Conservation (phyloP, 2,797 vertebrate species). For the Champsocephalus gunnari region DNA sequence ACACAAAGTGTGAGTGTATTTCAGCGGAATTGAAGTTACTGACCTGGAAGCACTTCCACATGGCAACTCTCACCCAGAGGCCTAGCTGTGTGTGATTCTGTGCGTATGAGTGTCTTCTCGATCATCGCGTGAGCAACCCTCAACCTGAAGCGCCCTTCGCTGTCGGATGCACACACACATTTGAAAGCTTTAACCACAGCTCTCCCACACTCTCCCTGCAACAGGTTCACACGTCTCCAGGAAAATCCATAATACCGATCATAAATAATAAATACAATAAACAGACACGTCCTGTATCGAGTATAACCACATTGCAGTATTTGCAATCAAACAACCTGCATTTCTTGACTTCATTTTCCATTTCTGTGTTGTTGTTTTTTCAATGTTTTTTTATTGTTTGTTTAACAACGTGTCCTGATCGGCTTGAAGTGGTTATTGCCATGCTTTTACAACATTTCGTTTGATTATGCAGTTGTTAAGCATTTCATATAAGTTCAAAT, state of each 20-base stretch:
- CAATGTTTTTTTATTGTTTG: not conserved
- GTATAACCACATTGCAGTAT: no score
- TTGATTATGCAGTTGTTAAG: slow-evolving; percentile 32
- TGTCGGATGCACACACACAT: not conserved
- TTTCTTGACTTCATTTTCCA: not conserved
- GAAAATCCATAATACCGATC: slow-evolving; percentile 11
- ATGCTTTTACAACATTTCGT: slow-evolving; percentile 9
- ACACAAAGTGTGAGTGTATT: slow-evolving; percentile 19
- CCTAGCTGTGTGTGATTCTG: slow-evolving; percentile 10
- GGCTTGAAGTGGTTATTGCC: not conserved
- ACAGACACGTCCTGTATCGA: not conserved
- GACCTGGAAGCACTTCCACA: slow-evolving; percentile 66
- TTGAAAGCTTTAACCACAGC: slow-evolving; percentile 1
- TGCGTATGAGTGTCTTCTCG: slow-evolving; percentile 10
- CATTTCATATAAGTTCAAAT: slow-evolving; percentile 38
- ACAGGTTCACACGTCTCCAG: not conserved
- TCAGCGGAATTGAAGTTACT: slow-evolving; percentile 34
- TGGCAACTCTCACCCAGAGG: slow-evolving; percentile 53
- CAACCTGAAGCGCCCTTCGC: slow-evolving; percentile 22
- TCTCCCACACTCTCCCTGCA: not conserved
- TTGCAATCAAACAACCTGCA: not conserved
- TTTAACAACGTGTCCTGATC: no score
- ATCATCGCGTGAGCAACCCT: slow-evolving; percentile 27
- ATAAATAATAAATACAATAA: slow-evolving; percentile 27
- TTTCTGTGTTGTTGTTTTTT: not conserved